These are phyloP conservation scores for Napeogenes sylphis DNA, from an alignment of 2,888 invertebrate species.

Conservation along the genomic window DNA sequence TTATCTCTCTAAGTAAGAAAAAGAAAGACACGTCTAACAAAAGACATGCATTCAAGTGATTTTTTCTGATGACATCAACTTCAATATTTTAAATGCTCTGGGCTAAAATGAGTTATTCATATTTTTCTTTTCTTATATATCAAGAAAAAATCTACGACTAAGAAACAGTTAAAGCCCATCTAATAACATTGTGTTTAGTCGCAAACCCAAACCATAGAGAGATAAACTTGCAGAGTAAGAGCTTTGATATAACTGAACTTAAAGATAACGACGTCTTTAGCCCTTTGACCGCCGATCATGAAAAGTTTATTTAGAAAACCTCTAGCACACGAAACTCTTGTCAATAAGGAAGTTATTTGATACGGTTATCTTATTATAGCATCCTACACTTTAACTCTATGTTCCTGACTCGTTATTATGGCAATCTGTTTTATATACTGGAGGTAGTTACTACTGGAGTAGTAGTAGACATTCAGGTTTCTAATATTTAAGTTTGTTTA, in stretches of 20 bases:
- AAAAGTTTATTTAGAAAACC: conserved; percentile 37
- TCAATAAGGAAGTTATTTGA: conserved; percentile 2
- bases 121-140: neutral
- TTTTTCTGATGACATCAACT: too few species aligned
- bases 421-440: too few species aligned
- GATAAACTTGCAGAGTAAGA: conserved; percentile 19
- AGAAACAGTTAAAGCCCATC: neutral
- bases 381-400: conserved; percentile 10
- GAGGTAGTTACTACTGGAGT: too few species aligned
- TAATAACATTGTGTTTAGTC: too few species aligned
- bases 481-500: too few species aligned
- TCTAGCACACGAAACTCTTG: conserved; percentile 30
- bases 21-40: too few species aligned
- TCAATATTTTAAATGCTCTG: too few species aligned
- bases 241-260: conserved; percentile 31
- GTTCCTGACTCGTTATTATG: too few species aligned
- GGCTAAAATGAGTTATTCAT: too few species aligned
- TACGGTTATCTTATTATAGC: neutral
- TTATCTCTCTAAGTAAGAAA: too few species aligned
- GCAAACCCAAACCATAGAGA: conserved; percentile 11
- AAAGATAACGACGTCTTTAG: conserved; percentile 33
- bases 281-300: conserved; percentile 32
- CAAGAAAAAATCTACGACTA: neutral
- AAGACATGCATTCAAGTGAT: too few species aligned
- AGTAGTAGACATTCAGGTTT: too few species aligned